Evolutionary conservation across 1,140 invertebrate genomes (phyloP).

Genomic region (Caenorhabditis elegans): WBcel235 BX284606.5:12939001-12939500

Average conservation of each 20-base stretch:
- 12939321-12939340: background rate
- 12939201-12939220: conserved; percentile 59
- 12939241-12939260: conserved; percentile 61
- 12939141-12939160: conserved; percentile 60
- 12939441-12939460: conserved; percentile 59
- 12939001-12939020: conserved; percentile 64
- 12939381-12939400: conserved; percentile 61
- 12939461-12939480: conserved; percentile 66
- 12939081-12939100: conserved; percentile 23
- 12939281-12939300: conserved; percentile 60
- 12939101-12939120: conserved; percentile 62
- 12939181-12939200: conserved; percentile 63
- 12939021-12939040: conserved; percentile 64
- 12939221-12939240: conserved; percentile 62
- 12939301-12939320: conserved; percentile 64
- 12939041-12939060: conserved; percentile 60
- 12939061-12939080: too few species aligned
- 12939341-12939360: background rate
- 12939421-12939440: conserved; percentile 62
- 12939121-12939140: conserved; percentile 62
- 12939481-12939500: conserved; percentile 49
- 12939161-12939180: conserved; percentile 64
- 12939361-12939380: conserved; percentile 65
- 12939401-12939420: conserved; percentile 62
- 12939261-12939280: conserved; percentile 58